Evolutionary conservation across 2,113 vertebrate species (phyloP), one percentile per base, ranked within the genome.

Genomic region (Phalacrocorax carbo): DNA sequence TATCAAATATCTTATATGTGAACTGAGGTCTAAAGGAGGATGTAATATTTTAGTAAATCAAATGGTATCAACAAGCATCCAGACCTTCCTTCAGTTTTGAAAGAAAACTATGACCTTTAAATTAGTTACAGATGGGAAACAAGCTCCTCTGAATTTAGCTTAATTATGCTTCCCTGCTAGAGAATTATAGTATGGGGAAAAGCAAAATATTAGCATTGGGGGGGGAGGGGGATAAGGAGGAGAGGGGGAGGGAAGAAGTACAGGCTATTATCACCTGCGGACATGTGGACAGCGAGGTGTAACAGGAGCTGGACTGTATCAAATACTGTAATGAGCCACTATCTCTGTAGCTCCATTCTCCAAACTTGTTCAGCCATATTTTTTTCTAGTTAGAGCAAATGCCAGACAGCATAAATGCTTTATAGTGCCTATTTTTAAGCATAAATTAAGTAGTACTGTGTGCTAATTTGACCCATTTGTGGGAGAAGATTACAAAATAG

Each of bases 161-260:
- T 55, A 58, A 75, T 75, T 68, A 38, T 38, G 9, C 19, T 93
- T 87, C 36, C 66, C 25, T 87, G 42, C 7, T 64, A 12, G 19
- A 72, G 4, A 3, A 87, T 19, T 27, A 42, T 15, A 42, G 17
- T 10, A 32, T 4, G 15, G n/a, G 15, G 21, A 9, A 15, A 81
- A 54, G 48, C 5, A 70, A 94, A 93, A 54, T 32, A 60, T 12
- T 78, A 68, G 25, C 40, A 66, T 6, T 8, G 72, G 27, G 29
- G 20, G 23, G 36, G 5, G 10, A 46, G 5, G 5, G 14, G 16
- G 44, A 15, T 44, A 15, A 44, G 15, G 44, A 44, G 44, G 40
- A 1, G 3, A 32, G 29, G 42, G 19, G 15, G 25, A 23, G 3
- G 42, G 13, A 0, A 32, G 7, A 55, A 36, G 6, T 30, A 51